Conservation (phyloP, 2,888 invertebrate species). For the Liopterus haemorrhoidalis region DNA sequence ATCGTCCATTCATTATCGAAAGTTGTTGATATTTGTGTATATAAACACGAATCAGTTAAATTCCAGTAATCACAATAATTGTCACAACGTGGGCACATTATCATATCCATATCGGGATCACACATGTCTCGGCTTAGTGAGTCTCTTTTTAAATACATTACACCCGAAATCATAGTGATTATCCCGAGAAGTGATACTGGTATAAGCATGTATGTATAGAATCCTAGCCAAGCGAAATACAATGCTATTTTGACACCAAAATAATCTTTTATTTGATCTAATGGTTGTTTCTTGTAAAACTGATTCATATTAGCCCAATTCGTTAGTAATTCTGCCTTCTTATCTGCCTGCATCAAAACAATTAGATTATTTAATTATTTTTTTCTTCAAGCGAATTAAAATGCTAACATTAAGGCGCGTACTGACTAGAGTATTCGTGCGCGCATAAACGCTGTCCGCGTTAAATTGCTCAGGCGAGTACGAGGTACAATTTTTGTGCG, state of each 20-base stretch:
- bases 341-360: neutral
- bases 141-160: slow-evolving; percentile 43
- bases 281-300: slow-evolving; percentile 59
- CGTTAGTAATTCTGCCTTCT: slow-evolving; percentile 43
- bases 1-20: slow-evolving; percentile 71
- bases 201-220: slow-evolving; percentile 68
- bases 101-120: slow-evolving; percentile 42
- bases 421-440: too few species aligned
- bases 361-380: neutral
- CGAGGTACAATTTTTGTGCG: too few species aligned
- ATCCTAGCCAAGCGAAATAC: slow-evolving; percentile 72
- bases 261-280: slow-evolving; percentile 62
- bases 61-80: slow-evolving; percentile 60
- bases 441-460: too few species aligned
- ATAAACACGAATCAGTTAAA: slow-evolving; percentile 57
- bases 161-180: slow-evolving; percentile 53
- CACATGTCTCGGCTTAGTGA: slow-evolving; percentile 50
- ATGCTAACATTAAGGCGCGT: too few species aligned
- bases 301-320: slow-evolving; percentile 60
- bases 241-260: slow-evolving; percentile 63
- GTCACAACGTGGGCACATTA: slow-evolving; percentile 72
- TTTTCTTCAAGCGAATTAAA: too few species aligned
- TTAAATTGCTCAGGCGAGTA: too few species aligned
- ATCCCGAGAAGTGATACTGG: slow-evolving; percentile 58
- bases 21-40: slow-evolving; percentile 59